phyloP scores from a whole-genome alignment of 2,797 vertebrate species.

The Selene dorsalis region DNA sequence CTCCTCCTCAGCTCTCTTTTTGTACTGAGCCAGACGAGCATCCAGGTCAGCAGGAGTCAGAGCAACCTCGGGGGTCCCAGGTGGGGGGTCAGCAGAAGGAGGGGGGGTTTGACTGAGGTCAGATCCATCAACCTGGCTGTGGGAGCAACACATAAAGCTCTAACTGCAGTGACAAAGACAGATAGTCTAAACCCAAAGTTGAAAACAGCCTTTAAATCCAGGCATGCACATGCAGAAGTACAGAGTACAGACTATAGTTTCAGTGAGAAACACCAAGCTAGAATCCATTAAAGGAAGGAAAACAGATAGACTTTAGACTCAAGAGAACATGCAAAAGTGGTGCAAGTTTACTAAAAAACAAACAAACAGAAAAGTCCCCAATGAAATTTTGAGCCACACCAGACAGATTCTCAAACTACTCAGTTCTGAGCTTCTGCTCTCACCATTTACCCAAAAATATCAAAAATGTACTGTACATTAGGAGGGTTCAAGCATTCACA shows the following conservation, averaged over 20 bases:
- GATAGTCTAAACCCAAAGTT: neutral
- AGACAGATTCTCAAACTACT: neutral
- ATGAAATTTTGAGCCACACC: neutral
- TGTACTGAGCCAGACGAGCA: slow-evolving; percentile 76
- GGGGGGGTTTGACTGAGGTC: slow-evolving; percentile 41
- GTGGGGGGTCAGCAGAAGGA: slow-evolving; percentile 29
- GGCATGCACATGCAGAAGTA: slow-evolving; percentile 46
- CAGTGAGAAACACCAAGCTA: neutral
- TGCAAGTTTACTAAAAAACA: slow-evolving; percentile 20
- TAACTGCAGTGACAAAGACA: slow-evolving; percentile 42
- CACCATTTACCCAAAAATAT: neutral
- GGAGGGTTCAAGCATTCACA: neutral
- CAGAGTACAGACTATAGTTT: neutral
- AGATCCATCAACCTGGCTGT: slow-evolving; percentile 69
- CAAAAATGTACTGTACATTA: neutral
- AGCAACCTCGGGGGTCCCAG: slow-evolving; percentile 26
- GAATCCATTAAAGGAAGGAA: neutral
- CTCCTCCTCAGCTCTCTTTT: slow-evolving; percentile 66
- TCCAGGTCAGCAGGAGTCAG: slow-evolving; percentile 74
- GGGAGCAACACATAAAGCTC: slow-evolving; percentile 59
- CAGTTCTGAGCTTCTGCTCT: neutral
- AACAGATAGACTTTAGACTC: neutral
- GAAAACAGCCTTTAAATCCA: slow-evolving; percentile 14
- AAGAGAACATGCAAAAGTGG: slow-evolving; percentile 45
- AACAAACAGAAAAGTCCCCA: neutral